Percentiles rank a stretch among this genome's conserved stretches.
Evolutionary conservation across 53 echinoderm and acorn worm genomes (phyloP).

Genomic region (Echinometra lucunter): DNA sequence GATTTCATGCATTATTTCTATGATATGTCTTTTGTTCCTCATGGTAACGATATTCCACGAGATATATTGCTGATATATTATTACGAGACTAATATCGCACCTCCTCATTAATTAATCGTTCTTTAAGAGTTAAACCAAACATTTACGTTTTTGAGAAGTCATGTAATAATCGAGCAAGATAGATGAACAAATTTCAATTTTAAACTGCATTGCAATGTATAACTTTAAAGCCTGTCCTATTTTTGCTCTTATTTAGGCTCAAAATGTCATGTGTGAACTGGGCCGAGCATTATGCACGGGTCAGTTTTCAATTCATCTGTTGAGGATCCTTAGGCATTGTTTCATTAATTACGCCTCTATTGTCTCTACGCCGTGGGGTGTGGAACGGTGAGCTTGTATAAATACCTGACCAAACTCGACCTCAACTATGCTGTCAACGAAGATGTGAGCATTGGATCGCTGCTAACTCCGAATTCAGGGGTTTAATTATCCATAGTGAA

Average conservation of each 20-base stretch:
- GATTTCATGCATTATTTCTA: too few species aligned
- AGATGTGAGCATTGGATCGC: not conserved
- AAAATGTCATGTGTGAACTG: not conserved
- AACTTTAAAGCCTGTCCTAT: too few species aligned
- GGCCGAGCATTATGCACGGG: not conserved
- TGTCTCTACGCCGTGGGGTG: constrained; percentile 25
- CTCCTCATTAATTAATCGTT: too few species aligned
- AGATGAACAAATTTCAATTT: too few species aligned
- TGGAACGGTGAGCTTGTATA: not conserved
- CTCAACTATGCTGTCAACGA: not conserved
- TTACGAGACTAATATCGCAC: too few species aligned
- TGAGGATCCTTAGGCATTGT: constrained; percentile 37
- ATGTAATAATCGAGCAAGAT: too few species aligned
- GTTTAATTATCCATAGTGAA: constrained; percentile 32
- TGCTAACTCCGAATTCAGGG: constrained; percentile 2
- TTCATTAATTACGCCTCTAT: constrained; percentile 47
- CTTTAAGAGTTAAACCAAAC: too few species aligned
- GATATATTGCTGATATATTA: too few species aligned
- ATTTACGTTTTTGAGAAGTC: too few species aligned
- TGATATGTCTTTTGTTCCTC: too few species aligned
- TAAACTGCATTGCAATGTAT: too few species aligned
- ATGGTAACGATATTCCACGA: too few species aligned
- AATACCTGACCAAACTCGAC: not conserved
- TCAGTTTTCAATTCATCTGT: constrained; percentile 50
- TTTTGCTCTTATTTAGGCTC: not conserved